Evolutionary conservation across 2,888 invertebrate genomes (phyloP), one percentile per base, ranked within the genome.

Genomic region (Auanema freiburgensis): DNA sequence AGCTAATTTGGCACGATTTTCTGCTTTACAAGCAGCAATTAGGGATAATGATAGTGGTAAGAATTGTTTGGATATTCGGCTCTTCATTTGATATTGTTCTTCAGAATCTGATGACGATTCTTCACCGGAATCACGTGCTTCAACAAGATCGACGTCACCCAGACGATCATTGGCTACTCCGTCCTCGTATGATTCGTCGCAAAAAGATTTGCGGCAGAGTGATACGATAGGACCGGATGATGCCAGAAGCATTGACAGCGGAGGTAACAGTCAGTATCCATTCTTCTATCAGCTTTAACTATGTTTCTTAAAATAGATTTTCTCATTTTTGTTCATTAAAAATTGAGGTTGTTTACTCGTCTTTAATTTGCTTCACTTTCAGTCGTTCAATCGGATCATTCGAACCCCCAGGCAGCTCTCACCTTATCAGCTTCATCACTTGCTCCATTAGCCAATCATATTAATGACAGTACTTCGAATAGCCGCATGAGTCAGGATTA

Each of bases 301-400:
- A n/a, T 23, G 11, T 56, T 57, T 43, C 49, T n/a, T n/a, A n/a
- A 33, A 33, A 33, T 33, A 33, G 33, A 33, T 18, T 46, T 46
- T 10, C 16, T 46, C 3, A 3, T 18, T 46, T 18, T 18, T 46
- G 46, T 18, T 46, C 10, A 46, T 10, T 18, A 46, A 46, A 46
- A 46, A 16, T 5, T 5, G 42, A 33, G 14, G 14, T 43, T 42
- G 11, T 56, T 12, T 56, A 21, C 24, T 56, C 41, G n/a, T 23
- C 8, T 41, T 12, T 23, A 16, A 43, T 42, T 42, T 6, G 6
- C 1, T 21, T 14, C 18, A 52, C 18, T 60, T 81, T 61, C 75
- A 81, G 81, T 81, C 23, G 81, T 81, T 5, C 80, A 81, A 72
- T 80, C 79, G 57, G 81, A 81, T 63, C 80, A 81, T 59, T 81